Base-by-base conservation (phyloP, 1,140 invertebrate species). In the Drosophila ananassae region DNA sequence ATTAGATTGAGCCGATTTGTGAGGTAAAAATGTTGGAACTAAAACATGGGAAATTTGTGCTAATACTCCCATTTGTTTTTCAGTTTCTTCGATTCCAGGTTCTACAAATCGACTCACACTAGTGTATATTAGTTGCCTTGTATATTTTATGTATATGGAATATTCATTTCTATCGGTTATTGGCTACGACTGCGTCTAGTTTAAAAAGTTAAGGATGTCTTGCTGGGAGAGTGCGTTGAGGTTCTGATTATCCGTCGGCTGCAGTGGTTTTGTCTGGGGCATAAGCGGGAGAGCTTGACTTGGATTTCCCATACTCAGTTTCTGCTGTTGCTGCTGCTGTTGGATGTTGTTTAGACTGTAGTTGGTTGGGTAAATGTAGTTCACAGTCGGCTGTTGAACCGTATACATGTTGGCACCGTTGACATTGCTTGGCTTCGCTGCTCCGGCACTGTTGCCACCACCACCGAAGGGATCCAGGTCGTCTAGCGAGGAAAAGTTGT, bases 171-270 rank as follows among this genome's bases (percentile, higher is more conserved):
- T 55, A 79, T 54, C 62, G 76, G 64, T 67, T 68, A 77, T 77
- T 64, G 47, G 25, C 51, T 64, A 61, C 55, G 55, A 64, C 56
- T 68, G 66, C 50, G 28, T 78, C 64, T 87, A 91, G 62, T 91
- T 91, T 8, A 91, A 77, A 64, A 91, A 91, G 57, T 87, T 91
- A 60, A 91, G 77, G 66, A 91, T 91, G 50, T 91, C 90, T 39
- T 91, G 90, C 41, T 91, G 90, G 22, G 90, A 90, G 13, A 91
- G 66, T 44, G 77, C 77, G 66, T 91, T 91, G 2, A 91, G 55
- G 79, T 91, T 91, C 47, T 85, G 84, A 47, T 73, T 77, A 79
- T 91, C 90, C 32, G 73, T 39, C 2, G 77, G 13, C n/a, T 69
- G 46, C 28, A 58, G 63, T 13, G 68, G 53, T 32, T 61, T 60